These are phyloP conservation scores for Anarhynchus alexandrinus DNA, from an alignment of 2,113 vertebrate species.

Conservation along the genomic window DNA sequence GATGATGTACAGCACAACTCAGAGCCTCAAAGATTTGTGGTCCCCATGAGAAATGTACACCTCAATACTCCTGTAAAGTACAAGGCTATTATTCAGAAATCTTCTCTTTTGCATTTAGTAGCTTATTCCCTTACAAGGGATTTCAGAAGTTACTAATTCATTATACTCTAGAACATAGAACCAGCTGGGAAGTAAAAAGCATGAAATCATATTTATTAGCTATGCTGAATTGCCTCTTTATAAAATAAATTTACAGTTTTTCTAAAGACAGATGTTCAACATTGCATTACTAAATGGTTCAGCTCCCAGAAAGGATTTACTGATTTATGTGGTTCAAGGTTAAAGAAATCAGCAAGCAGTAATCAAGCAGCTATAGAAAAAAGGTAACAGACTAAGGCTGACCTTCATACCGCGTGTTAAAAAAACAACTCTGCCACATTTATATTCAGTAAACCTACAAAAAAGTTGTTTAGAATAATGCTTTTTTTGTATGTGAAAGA, in stretches of 20 bases:
- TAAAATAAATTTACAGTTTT: constrained; percentile 55
- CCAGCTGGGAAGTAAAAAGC: constrained; percentile 29
- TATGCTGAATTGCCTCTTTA: constrained; percentile 37
- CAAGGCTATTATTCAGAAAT: neutral
- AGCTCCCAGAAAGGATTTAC: constrained; percentile 17
- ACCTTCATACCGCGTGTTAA: neutral
- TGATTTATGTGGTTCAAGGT: constrained; percentile 37
- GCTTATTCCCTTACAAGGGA: neutral
- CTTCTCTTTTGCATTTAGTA: neutral
- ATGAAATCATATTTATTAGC: constrained; percentile 50
- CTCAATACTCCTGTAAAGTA: neutral
- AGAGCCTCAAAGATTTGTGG: neutral
- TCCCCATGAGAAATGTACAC: neutral
- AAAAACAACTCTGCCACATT: neutral
- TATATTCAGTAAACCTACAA: neutral
- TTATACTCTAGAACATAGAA: constrained; percentile 28
- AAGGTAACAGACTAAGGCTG: neutral
- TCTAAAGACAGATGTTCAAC: constrained; percentile 49
- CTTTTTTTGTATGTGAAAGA: neutral
- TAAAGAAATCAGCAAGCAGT: constrained; percentile 37
- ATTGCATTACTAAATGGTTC: constrained; percentile 16
- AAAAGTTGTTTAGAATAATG: neutral
- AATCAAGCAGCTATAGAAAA: constrained; percentile 17
- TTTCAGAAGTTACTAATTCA: constrained; percentile 29
- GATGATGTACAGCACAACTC: neutral